Conservation (phyloP, 2,113 vertebrate species). For the Gavialis gangeticus region DNA sequence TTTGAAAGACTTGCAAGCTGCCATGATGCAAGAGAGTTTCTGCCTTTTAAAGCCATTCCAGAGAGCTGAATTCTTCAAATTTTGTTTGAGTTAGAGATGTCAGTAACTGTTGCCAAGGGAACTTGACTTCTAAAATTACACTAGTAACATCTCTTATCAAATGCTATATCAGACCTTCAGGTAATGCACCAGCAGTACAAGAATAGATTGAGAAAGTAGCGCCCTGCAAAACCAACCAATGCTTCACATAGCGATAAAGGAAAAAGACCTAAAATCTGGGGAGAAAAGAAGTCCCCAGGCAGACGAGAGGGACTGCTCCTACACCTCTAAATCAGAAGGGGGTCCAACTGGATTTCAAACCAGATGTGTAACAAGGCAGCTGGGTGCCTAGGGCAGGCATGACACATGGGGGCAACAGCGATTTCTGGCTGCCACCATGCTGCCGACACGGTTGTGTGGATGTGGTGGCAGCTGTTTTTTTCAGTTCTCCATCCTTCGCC, state of each 20-base stretch:
- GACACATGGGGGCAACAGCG: too few species aligned
- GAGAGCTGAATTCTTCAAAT: slow-evolving; percentile 55
- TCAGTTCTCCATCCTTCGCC: too few species aligned
- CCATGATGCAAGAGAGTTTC: not conserved
- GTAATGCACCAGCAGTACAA: slow-evolving; percentile 40
- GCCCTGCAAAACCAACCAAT: not conserved
- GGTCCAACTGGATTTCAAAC: not conserved
- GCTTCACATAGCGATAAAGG: not conserved
- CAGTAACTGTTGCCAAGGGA: slow-evolving; percentile 73
- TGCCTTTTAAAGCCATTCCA: slow-evolving; percentile 17
- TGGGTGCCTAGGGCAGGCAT: too few species aligned
- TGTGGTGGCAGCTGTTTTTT: too few species aligned
- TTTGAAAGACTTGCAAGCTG: slow-evolving; percentile 2
- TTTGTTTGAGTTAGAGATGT: slow-evolving; percentile 57
- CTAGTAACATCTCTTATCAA: slow-evolving; percentile 41
- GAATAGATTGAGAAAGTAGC: not conserved
- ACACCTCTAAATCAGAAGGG: not conserved
- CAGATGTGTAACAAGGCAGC: too few species aligned
- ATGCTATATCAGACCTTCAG: slow-evolving; percentile 39
- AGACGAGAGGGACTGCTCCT: not conserved
- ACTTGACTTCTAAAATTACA: slow-evolving; percentile 70
- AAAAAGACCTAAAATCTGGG: not conserved
- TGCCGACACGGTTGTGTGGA: too few species aligned
- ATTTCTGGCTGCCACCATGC: too few species aligned
- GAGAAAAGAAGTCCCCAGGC: not conserved